A percentile compares a stretch with the other conserved stretches of the same genome.
phyloP scores from a whole-genome alignment of 2,113 vertebrate species.

The Phrynosoma blainvillii region DNA sequence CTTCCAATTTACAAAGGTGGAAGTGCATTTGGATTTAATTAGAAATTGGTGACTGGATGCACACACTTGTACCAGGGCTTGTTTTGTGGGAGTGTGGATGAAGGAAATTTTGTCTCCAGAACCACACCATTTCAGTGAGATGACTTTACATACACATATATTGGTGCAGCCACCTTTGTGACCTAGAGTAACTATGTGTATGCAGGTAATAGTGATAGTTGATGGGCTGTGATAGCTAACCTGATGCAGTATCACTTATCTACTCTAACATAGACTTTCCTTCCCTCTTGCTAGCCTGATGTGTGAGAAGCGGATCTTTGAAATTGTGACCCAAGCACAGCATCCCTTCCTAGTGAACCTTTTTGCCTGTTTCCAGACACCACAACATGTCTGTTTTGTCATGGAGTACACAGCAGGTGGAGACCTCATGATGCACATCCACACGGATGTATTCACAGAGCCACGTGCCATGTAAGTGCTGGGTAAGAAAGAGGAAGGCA shows the following conservation, averaged over 20 bases:
- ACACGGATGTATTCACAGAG: constrained; percentile 97
- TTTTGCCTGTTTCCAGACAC: constrained; percentile 98
- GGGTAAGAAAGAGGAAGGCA: not conserved
- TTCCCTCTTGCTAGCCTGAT: constrained; percentile 85
- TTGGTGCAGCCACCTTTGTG: not conserved
- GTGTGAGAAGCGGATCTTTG: constrained; percentile 99
- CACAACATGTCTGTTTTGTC: constrained; percentile 97
- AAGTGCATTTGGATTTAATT: not conserved
- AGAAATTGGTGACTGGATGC: not conserved
- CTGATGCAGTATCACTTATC: not conserved
- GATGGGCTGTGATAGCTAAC: not conserved
- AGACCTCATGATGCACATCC: constrained; percentile 99
- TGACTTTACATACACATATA: not conserved
- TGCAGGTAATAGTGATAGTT: no score
- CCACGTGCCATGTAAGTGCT: constrained; percentile 93
- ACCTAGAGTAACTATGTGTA: no score
- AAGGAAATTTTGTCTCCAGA: not conserved
- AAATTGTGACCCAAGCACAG: constrained; percentile 97
- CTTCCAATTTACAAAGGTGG: not conserved
- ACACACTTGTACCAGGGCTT: not conserved
- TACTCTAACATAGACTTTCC: not conserved
- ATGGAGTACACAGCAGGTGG: constrained; percentile 99
- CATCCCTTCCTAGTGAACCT: constrained; percentile 99
- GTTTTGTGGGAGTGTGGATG: not conserved
- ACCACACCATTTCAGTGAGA: not conserved